These are phyloP conservation scores for Passer domesticus DNA, from an alignment of 2,113 vertebrate species.

Conservation along the genomic window DNA sequence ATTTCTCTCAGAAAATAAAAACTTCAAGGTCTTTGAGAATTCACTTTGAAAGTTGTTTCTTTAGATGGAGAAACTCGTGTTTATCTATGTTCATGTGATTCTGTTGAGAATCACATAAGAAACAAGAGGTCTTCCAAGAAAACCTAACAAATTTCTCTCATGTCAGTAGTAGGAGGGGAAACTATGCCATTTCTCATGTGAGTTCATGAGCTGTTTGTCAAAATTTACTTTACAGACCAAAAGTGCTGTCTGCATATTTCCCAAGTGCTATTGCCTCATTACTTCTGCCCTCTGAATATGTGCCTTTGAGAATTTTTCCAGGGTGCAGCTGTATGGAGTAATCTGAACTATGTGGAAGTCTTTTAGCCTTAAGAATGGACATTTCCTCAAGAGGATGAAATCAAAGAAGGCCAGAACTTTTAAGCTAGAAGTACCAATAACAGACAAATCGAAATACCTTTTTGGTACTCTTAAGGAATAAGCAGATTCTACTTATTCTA, in stretches of 20 bases:
- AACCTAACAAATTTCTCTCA: neutral
- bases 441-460: neutral
- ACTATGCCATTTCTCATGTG: neutral
- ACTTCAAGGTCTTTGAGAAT: neutral
- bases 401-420: neutral
- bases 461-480: neutral
- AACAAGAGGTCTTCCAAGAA: neutral
- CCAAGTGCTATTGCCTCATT: neutral
- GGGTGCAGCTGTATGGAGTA: neutral
- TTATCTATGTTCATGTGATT: neutral
- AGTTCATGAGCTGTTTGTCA: neutral
- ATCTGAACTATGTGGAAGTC: neutral
- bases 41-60: neutral
- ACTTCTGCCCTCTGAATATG: neutral
- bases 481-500: neutral
- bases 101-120: neutral
- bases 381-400: neutral
- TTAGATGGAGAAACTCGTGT: neutral
- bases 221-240: neutral
- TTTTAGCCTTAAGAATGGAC: neutral
- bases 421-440: neutral
- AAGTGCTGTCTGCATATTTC: neutral
- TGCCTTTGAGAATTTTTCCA: neutral
- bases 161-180: neutral
- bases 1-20: neutral